These are phyloP conservation scores for Peromyscus maniculatus DNA, from an alignment of 2,113 vertebrate species.

Conservation along the genomic window DNA sequence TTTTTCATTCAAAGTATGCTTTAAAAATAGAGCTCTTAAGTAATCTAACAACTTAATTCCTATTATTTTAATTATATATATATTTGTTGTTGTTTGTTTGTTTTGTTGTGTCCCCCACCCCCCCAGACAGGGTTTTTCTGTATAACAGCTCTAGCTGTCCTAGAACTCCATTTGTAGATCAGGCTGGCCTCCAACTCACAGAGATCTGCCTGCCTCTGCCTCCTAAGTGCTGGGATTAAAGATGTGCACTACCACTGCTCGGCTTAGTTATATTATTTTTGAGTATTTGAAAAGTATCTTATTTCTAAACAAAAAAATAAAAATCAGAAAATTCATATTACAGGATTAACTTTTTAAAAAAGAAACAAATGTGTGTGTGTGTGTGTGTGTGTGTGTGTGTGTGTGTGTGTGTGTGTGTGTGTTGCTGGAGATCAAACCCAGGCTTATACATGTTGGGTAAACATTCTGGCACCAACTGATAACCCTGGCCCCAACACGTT, in stretches of 20 bases:
- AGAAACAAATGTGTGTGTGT: not conserved
- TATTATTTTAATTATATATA: slow-evolving; percentile 25
- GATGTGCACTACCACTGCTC: not conserved
- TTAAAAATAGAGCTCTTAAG: not conserved
- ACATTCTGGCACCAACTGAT: not conserved
- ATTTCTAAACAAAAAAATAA: slow-evolving; percentile 47
- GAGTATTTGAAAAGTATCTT: slow-evolving; percentile 21
- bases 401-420: not conserved
- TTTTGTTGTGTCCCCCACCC: too few relatives aligned
- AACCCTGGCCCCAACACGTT: not conserved
- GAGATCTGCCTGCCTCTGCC: not conserved
- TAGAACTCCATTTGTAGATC: not conserved
- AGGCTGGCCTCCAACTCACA: not conserved
- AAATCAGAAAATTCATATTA: slow-evolving; percentile 17
- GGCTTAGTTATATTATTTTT: not conserved
- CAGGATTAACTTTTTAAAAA: not conserved
- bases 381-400: not conserved
- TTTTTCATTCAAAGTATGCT: slow-evolving; percentile 39
- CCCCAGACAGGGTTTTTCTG: not conserved
- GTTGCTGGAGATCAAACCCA: not conserved
- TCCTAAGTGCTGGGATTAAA: not conserved
- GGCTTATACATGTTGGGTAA: not conserved
- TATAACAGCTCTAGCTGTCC: not conserved
- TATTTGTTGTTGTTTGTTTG: too few relatives aligned
- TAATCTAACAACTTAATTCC: slow-evolving; percentile 48